phyloP scores from a whole-genome alignment of 2,888 invertebrate genomes.

The Lutraria lutraria region DNA sequence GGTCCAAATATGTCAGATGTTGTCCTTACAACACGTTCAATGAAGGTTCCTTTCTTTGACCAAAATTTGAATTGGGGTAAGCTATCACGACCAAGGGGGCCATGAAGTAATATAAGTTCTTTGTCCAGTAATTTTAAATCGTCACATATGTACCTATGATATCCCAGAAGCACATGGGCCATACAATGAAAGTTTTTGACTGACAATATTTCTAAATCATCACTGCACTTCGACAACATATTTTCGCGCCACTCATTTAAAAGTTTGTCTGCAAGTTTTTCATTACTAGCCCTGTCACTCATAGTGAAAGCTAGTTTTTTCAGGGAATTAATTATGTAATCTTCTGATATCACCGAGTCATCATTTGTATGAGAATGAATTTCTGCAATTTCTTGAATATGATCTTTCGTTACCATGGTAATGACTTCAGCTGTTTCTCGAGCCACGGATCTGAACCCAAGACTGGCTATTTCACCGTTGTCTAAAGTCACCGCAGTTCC shows the following conservation, averaged over 20 bases:
- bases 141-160: conserved; percentile 6
- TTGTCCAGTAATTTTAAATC: conserved; percentile 27
- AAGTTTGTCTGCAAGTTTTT: conserved; percentile 39
- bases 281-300: conserved; percentile 15
- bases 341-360: not conserved
- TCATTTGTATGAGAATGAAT: not conserved
- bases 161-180: conserved; percentile 51
- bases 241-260: conserved; percentile 32
- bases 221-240: conserved; percentile 8
- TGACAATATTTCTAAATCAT: not conserved
- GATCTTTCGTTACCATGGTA: not conserved
- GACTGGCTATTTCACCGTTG: not conserved
- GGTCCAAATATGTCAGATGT: no score
- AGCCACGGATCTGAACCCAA: not conserved
- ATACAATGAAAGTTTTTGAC: conserved; percentile 36
- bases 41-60: no score
- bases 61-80: no score
- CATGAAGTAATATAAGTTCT: not conserved
- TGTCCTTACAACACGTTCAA: no score
- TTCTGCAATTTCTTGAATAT: not conserved
- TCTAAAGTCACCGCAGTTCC: not conserved
- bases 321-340: not conserved
- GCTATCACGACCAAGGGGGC: not conserved
- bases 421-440: not conserved
- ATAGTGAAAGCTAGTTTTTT: not conserved